Evolutionary conservation across 2,797 vertebrate genomes (phyloP).

Genomic region (Limosa lapponica): DNA sequence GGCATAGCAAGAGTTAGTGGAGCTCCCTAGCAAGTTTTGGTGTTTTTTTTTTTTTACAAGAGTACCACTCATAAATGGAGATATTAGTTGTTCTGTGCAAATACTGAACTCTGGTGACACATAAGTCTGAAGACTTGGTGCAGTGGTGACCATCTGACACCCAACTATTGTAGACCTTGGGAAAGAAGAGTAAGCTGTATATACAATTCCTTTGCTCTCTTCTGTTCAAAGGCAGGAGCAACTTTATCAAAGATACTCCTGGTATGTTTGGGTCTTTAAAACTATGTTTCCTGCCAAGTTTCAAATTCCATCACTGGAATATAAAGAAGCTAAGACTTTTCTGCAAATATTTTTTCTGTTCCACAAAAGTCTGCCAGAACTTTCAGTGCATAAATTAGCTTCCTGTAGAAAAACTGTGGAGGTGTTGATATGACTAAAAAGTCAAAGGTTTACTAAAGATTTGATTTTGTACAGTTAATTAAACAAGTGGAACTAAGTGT

Average conservation of each 20-base stretch:
- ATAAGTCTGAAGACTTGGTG: not conserved
- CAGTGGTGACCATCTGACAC: not conserved
- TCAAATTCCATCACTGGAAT: not conserved
- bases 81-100: not conserved
- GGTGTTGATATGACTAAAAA: not conserved
- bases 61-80: not conserved
- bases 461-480: not conserved
- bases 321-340: not conserved
- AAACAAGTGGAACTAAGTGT: not conserved
- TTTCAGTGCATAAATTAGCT: not conserved
- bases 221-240: not conserved
- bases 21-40: not conserved
- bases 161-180: fast-evolving
- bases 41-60: not conserved
- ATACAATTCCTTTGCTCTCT: not conserved
- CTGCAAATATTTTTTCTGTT: not conserved
- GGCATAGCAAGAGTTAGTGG: not conserved
- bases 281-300: not conserved
- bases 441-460: not conserved
- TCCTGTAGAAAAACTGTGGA: not conserved
- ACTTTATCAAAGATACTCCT: not conserved
- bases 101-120: not conserved
- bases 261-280: not conserved
- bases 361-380: not conserved
- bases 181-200: not conserved